Evolutionary conservation across 64 coral and sea anemone species (phyloP).

Genomic region (Montipora foliosa): DNA sequence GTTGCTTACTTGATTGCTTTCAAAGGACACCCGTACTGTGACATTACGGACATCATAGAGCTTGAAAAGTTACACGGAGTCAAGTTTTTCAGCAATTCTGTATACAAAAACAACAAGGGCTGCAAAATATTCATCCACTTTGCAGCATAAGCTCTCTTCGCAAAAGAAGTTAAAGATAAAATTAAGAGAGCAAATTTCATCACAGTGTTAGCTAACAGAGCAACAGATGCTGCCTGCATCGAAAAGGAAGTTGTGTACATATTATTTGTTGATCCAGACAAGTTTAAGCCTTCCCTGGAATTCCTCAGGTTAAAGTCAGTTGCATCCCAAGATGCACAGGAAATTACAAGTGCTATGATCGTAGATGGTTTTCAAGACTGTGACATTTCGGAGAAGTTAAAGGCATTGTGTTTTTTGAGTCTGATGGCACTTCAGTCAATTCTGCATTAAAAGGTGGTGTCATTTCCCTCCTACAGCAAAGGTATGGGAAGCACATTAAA

Average conservation of each 20-base stretch:
- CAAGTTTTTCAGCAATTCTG: slow-evolving; percentile 69
- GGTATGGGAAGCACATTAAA: not conserved
- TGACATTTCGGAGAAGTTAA: not conserved
- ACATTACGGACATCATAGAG: slow-evolving; percentile 65
- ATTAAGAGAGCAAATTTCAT: slow-evolving; percentile 56
- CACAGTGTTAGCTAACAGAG: not conserved
- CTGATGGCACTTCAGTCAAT: not conserved
- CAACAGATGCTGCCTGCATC: slow-evolving; percentile 29
- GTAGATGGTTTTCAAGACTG: slow-evolving; percentile 20
- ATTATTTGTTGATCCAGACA: slow-evolving; percentile 8
- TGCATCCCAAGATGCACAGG: not conserved
- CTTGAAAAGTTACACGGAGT: slow-evolving; percentile 78
- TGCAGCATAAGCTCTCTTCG: slow-evolving; percentile 71
- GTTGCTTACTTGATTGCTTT: slow-evolving; percentile 75
- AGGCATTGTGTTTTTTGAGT: not conserved
- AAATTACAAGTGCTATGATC: not conserved
- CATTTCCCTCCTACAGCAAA: not conserved
- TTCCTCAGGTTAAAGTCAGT: not conserved
- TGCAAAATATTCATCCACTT: slow-evolving; percentile 70
- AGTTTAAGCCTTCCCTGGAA: not conserved
- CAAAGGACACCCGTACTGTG: slow-evolving; percentile 74
- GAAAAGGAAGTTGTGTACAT: slow-evolving; percentile 41
- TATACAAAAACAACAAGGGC: slow-evolving; percentile 74
- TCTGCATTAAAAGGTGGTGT: not conserved
- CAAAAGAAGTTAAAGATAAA: slow-evolving; percentile 51